These are phyloP conservation scores for Morpho helenor DNA, from an alignment of 2,888 invertebrate species.

Conservation along the genomic window DNA sequence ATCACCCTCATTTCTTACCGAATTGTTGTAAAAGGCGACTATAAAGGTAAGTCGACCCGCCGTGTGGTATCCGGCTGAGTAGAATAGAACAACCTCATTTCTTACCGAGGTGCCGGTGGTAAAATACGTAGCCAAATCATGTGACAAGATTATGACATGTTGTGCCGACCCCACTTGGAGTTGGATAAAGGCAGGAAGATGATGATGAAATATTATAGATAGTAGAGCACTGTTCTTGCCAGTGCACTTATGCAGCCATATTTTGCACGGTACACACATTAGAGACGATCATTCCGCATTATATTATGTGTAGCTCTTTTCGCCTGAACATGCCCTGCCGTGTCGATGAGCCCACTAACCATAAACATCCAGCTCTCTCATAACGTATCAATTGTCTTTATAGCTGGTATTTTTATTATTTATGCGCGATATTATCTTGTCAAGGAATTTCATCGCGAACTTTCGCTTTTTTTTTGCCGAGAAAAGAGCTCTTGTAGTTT, in stretches of 20 bases:
- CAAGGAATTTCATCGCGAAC: conserved; percentile 28
- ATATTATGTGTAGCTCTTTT: conserved; percentile 48
- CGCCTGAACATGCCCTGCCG: conserved; percentile 36
- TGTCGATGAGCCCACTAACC: conserved; percentile 55
- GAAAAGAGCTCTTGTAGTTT: conserved; percentile 3
- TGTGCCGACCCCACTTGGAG: too few relatives aligned
- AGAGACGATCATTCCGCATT: conserved; percentile 66
- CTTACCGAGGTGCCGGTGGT: too few relatives aligned
- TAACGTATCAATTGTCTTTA: conserved; percentile 75
- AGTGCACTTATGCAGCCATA: conserved; percentile 42
- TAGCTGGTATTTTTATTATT: conserved; percentile 63
- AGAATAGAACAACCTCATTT: too few relatives aligned
- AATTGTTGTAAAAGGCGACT: too few relatives aligned
- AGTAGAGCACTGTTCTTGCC: conserved; percentile 19
- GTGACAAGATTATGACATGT: too few relatives aligned
- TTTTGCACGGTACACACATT: conserved; percentile 67
- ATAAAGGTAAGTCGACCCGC: too few relatives aligned
- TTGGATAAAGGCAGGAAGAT: too few relatives aligned
- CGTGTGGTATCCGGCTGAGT: too few relatives aligned
- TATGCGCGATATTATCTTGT: conserved; percentile 51
- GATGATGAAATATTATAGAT: too few relatives aligned
- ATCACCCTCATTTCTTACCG: too few relatives aligned
- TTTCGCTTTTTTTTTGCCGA: conserved; percentile 14
- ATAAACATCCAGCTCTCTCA: conserved; percentile 60
- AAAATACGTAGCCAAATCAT: too few relatives aligned